Conservation (phyloP, 2,888 invertebrate species). For the Oligia fasciuncula region DNA sequence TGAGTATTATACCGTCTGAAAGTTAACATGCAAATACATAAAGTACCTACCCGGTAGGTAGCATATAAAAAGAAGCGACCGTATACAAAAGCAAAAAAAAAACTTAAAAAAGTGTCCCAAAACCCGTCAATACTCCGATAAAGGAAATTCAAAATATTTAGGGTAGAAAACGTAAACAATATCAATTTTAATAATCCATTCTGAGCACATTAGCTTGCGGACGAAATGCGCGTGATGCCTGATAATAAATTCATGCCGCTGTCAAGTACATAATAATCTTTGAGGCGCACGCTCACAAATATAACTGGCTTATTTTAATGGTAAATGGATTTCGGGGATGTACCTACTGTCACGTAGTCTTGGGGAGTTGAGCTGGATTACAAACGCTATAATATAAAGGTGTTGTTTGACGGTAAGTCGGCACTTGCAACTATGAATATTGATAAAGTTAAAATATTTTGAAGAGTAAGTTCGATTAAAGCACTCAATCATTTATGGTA, state of each 20-base stretch:
- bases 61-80: no score
- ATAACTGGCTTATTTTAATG: constrained; percentile 65
- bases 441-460: constrained; percentile 6
- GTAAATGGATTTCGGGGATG: constrained; percentile 61
- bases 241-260: constrained; percentile 73
- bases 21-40: not conserved
- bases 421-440: constrained; percentile 6
- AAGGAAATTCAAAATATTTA: constrained; percentile 28
- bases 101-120: not conserved
- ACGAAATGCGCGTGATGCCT: constrained; percentile 67
- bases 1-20: not conserved
- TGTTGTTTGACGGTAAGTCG: not conserved
- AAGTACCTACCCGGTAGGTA: not conserved
- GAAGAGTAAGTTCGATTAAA: not conserved
- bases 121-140: not conserved
- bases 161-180: constrained; percentile 50
- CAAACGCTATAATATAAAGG: constrained; percentile 14
- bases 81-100: not conserved
- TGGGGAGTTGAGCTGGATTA: constrained; percentile 36
- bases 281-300: constrained; percentile 65
- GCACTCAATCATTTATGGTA: not conserved
- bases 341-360: constrained; percentile 58
- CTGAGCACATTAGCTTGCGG: constrained; percentile 63
- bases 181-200: constrained; percentile 65
- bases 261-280: constrained; percentile 72